Percentiles rank a stretch among this genome's conserved stretches.
Conservation (phyloP, 2,888 invertebrate species). For the Polyploca ridens region DNA sequence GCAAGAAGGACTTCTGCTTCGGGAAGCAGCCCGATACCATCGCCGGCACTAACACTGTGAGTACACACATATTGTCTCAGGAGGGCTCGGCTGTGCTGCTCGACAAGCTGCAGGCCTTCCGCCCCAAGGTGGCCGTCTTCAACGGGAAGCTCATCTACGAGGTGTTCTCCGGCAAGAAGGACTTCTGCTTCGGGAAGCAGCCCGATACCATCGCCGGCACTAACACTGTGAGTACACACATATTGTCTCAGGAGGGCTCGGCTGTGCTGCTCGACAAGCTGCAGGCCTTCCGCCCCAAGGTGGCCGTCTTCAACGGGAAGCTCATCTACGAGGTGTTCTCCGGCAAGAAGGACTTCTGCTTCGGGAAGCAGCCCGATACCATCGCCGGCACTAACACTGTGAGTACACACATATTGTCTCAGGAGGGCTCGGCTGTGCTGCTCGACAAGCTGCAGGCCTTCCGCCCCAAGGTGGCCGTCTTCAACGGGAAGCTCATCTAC, state of each 20-base stretch:
- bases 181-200: conserved; percentile 98
- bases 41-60: conserved; percentile 97
- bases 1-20: conserved; percentile 98
- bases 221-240: conserved; percentile 90
- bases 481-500: conserved; percentile 99
- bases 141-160: conserved; percentile 99
- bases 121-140: conserved; percentile 98
- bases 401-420: conserved; percentile 65
- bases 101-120: conserved; percentile 95
- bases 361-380: conserved; percentile 97
- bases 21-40: conserved; percentile 97
- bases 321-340: conserved; percentile 99
- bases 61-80: conserved; percentile 71
- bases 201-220: conserved; percentile 97
- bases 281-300: conserved; percentile 96
- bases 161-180: conserved; percentile 98
- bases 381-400: conserved; percentile 98
- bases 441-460: conserved; percentile 95
- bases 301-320: conserved; percentile 99
- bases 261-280: conserved; percentile 95
- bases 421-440: conserved; percentile 95
- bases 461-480: conserved; percentile 98
- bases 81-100: conserved; percentile 95
- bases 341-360: conserved; percentile 98
- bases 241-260: conserved; percentile 91